These are phyloP conservation scores for Strix aluco DNA, from an alignment of 2,113 vertebrate genomes.

Conservation along the genomic window DNA sequence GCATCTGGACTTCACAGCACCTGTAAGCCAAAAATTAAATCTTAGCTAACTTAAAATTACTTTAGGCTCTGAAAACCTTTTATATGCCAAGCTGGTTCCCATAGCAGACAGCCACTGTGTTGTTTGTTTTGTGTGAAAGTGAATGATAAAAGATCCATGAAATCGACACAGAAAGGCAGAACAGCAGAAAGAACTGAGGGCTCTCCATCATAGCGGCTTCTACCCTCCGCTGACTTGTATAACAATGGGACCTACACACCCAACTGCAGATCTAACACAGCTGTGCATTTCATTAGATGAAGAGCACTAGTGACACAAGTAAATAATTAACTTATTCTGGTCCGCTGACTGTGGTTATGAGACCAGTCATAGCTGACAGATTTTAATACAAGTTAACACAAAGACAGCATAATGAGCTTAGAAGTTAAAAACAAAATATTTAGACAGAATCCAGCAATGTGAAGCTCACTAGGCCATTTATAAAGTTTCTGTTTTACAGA, in stretches of 20 bases:
- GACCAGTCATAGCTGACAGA: conserved; percentile 87
- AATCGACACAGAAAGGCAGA: conserved; percentile 98
- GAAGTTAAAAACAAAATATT: conserved; percentile 86
- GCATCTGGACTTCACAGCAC: conserved; percentile 64
- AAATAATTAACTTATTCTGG: conserved; percentile 99
- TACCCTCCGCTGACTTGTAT: conserved; percentile 88
- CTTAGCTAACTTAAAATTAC: conserved; percentile 81
- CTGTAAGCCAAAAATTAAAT: conserved; percentile 82
- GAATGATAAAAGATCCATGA: conserved; percentile 99
- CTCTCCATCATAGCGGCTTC: conserved; percentile 94
- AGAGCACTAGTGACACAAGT: conserved; percentile 89
- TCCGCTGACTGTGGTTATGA: conserved; percentile 93
- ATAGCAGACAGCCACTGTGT: conserved; percentile 94
- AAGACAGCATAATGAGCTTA: conserved; percentile 85
- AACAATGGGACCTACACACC: conserved; percentile 90
- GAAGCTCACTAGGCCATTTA: conserved; percentile 69
- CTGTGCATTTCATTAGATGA: conserved; percentile 90
- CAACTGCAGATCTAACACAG: conserved; percentile 91
- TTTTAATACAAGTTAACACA: conserved; percentile 87
- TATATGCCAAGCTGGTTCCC: conserved; percentile 85
- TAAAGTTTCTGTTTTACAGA: conserved; percentile 61
- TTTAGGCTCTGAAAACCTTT: conserved; percentile 81
- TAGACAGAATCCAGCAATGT: conserved; percentile 78
- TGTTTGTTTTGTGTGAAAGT: conserved; percentile 99
- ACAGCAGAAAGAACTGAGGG: conserved; percentile 93